Percentiles rank a stretch among this genome's conserved stretches.
Conservation (phyloP, 1,140 invertebrate genomes). For the Lepidurus couesii region DNA sequence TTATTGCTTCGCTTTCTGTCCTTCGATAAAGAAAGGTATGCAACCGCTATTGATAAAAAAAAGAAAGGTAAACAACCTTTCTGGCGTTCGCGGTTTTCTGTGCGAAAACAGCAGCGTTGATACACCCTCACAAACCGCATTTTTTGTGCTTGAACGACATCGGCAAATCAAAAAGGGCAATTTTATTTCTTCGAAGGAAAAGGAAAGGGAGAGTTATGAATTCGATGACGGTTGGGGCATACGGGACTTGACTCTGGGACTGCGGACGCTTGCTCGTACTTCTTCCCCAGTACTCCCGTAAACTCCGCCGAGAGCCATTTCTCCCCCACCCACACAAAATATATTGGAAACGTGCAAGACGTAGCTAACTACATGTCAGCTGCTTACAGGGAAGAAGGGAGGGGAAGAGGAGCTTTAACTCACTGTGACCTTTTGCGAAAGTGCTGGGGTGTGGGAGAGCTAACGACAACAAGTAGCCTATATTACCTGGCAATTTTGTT, state of each 20-base stretch:
- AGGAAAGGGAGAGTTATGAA: neutral
- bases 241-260: no score
- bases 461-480: no score
- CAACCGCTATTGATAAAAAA: neutral
- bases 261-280: no score
- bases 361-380: neutral
- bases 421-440: neutral
- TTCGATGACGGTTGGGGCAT: no score
- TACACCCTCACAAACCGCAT: neutral
- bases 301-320: slow-evolving; percentile 1
- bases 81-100: neutral
- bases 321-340: neutral
- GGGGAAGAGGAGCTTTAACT: neutral
- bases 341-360: neutral
- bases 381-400: neutral
- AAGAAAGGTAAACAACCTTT: neutral
- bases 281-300: neutral
- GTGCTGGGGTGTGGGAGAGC: neutral
- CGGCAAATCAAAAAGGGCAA: neutral
- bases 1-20: neutral
- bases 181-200: neutral
- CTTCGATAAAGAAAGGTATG: neutral
- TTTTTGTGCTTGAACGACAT: neutral
- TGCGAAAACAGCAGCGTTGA: neutral
- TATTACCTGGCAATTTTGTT: no score